These are phyloP conservation scores for Sanderia malayensis DNA, from an alignment of 30 jellyfish, hydroid and myxozoan species.

Conservation along the genomic window DNA sequence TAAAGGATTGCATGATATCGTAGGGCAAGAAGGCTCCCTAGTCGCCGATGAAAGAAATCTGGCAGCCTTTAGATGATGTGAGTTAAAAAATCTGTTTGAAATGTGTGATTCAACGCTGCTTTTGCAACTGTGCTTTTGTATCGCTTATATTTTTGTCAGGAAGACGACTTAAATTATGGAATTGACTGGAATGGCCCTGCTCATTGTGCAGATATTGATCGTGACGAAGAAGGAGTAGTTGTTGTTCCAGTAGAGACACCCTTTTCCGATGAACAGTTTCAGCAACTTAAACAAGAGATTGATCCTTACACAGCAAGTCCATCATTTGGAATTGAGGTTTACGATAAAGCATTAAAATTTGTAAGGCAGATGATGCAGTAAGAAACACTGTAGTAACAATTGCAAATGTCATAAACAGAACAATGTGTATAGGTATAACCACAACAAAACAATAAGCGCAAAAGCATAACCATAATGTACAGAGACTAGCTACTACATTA, in stretches of 20 bases:
- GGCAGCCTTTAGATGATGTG: constrained; percentile 14
- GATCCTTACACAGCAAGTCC: background rate
- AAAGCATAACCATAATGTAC: too few relatives aligned
- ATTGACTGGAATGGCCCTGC: constrained; percentile 20
- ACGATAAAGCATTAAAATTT: background rate
- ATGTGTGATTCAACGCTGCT: too few relatives aligned
- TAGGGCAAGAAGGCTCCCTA: background rate
- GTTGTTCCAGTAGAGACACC: background rate
- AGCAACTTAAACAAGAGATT: background rate
- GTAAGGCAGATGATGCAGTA: background rate
- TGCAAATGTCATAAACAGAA: background rate
- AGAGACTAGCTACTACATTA: too few relatives aligned
- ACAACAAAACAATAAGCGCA: background rate
- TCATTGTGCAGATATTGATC: background rate
- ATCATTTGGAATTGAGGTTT: constrained; percentile 7
- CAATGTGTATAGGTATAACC: background rate
- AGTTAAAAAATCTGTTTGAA: background rate
- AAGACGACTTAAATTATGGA: constrained; percentile 12
- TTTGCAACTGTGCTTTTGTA: background rate
- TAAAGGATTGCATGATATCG: background rate
- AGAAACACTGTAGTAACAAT: background rate
- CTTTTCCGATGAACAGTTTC: background rate
- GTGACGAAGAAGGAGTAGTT: background rate
- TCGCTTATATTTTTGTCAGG: background rate
- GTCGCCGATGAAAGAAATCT: constrained; percentile 1